phyloP scores from a whole-genome alignment of 1,140 invertebrate genomes.

The Sitophilus oryzae region DNA sequence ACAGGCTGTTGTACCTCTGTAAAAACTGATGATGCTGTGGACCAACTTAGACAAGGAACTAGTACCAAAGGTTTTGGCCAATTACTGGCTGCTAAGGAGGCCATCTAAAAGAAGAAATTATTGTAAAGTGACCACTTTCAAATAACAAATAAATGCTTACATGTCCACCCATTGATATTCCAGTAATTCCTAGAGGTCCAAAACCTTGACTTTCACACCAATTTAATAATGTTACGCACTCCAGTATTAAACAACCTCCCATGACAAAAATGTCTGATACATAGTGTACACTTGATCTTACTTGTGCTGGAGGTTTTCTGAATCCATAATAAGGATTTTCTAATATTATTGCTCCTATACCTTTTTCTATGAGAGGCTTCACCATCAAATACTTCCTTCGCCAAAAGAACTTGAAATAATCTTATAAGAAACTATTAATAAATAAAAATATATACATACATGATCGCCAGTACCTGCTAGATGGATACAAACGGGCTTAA shows the following conservation, averaged over 20 bases:
- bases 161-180: constrained; percentile 99
- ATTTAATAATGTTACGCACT: constrained; percentile 85
- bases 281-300: constrained; percentile 86
- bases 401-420: constrained; percentile 78
- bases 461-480: constrained; percentile 98
- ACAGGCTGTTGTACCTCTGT: constrained; percentile 63
- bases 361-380: constrained; percentile 84
- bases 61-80: constrained; percentile 90
- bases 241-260: constrained; percentile 94
- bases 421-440: constrained; percentile 17
- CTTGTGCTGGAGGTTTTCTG: constrained; percentile 86
- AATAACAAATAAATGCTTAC: constrained; percentile 54
- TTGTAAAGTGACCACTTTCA: background rate
- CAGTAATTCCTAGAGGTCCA: constrained; percentile 87
- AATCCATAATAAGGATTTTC: constrained; percentile 97
- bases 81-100: constrained; percentile 88
- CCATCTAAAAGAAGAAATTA: constrained; percentile 67
- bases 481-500: constrained; percentile 87
- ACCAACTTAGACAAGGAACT: constrained; percentile 95
- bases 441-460: constrained; percentile 53
- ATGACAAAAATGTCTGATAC: constrained; percentile 99
- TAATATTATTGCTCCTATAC: constrained; percentile 88
- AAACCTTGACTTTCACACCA: constrained; percentile 87
- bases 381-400: constrained; percentile 82
- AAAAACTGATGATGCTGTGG: constrained; percentile 92